These are phyloP conservation scores for Mactromeris polynyma DNA, from an alignment of 2,888 invertebrate species.

Conservation along the genomic window DNA sequence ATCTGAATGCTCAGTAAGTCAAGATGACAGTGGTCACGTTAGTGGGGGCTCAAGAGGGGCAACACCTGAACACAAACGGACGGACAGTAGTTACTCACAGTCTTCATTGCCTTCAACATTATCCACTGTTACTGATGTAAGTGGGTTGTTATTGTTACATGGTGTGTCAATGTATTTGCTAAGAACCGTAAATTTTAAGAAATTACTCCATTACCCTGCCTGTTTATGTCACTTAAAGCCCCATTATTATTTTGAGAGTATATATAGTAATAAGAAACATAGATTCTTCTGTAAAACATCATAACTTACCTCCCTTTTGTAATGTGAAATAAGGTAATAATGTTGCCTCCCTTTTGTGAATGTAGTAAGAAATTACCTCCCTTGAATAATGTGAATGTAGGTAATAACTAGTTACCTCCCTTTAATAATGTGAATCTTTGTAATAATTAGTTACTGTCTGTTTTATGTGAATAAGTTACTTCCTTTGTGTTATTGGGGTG, in stretches of 20 bases:
- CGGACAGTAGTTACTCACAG: conserved; percentile 74
- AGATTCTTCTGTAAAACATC: too few relatives aligned
- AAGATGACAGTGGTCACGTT: conserved; percentile 78
- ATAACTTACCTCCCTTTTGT: too few relatives aligned
- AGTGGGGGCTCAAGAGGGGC: conserved; percentile 74
- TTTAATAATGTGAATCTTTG: not conserved
- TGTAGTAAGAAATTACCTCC: not conserved
- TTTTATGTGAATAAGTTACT: too few relatives aligned
- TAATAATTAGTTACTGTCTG: too few relatives aligned
- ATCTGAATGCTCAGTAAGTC: conserved; percentile 73
- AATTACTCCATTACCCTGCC: too few relatives aligned
- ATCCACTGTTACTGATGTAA: conserved; percentile 77
- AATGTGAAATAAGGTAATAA: not conserved
- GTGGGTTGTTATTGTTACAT: conserved; percentile 24
- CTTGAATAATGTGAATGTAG: not conserved
- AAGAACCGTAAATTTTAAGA: too few relatives aligned
- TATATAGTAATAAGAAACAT: too few relatives aligned
- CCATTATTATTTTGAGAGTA: too few relatives aligned
- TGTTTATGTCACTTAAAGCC: too few relatives aligned
- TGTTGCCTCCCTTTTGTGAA: not conserved
- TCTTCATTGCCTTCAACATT: conserved; percentile 74
- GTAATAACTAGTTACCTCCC: not conserved
- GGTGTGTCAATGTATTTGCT: not conserved
- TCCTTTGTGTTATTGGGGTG: not conserved
- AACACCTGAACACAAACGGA: conserved; percentile 76